A percentile compares a stretch with the other conserved stretches of the same genome.
Evolutionary conservation across 2,888 invertebrate genomes (phyloP).

Genomic region (Chrysotoxum bicinctum): DNA sequence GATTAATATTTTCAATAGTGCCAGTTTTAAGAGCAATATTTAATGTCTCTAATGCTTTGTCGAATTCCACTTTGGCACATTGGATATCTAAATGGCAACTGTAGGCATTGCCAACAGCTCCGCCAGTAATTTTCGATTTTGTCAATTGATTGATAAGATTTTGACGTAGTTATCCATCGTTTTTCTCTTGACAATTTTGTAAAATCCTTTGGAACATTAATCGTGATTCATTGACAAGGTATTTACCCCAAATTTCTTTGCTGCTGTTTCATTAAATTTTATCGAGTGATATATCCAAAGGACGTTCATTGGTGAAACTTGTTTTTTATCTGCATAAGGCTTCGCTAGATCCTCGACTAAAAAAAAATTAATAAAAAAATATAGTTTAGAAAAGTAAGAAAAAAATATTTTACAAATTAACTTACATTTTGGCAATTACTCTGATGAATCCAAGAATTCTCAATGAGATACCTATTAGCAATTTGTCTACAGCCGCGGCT

Average conservation of each 20-base stretch:
- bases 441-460: slow-evolving; percentile 84
- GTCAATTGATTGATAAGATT: slow-evolving; percentile 82
- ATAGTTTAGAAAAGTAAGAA: neutral
- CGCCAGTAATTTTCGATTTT: slow-evolving; percentile 82
- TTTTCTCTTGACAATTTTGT: slow-evolving; percentile 82
- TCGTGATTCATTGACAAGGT: slow-evolving; percentile 83
- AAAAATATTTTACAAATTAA: slow-evolving; percentile 70
- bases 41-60: slow-evolving; percentile 82
- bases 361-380: neutral
- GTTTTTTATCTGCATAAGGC: slow-evolving; percentile 84
- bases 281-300: slow-evolving; percentile 88
- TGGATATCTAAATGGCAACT: slow-evolving; percentile 84
- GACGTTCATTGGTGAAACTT: slow-evolving; percentile 85
- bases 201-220: slow-evolving; percentile 85
- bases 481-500: slow-evolving; percentile 82
- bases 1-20: slow-evolving; percentile 84
- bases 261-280: slow-evolving; percentile 84
- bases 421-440: slow-evolving; percentile 83
- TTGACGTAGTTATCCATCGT: slow-evolving; percentile 81
- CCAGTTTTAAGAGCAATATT: slow-evolving; percentile 82
- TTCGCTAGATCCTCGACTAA: slow-evolving; percentile 85
- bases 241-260: slow-evolving; percentile 85
- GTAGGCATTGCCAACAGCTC: slow-evolving; percentile 84
- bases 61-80: slow-evolving; percentile 81
- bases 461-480: slow-evolving; percentile 83